Conservation (phyloP, 2,113 vertebrate species). For the Albula glossodonta region DNA sequence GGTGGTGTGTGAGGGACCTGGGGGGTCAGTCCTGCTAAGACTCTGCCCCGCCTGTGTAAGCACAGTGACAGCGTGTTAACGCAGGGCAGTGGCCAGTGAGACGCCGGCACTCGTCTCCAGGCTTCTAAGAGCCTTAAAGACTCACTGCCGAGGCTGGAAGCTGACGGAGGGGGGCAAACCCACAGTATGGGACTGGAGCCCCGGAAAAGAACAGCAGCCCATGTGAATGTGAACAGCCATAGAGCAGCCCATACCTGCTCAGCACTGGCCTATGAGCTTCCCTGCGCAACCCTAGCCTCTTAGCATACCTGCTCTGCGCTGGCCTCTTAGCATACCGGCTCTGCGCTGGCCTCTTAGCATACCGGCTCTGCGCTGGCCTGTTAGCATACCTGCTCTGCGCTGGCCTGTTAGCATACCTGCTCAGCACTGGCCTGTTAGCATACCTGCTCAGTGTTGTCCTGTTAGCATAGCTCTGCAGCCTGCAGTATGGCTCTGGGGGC, state of each 20-base stretch:
- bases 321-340: no score
- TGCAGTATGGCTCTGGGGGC: no score
- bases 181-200: not conserved
- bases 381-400: no score
- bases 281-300: no score
- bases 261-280: no score
- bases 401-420: no score
- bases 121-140: conserved; percentile 21
- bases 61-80: conserved; percentile 6
- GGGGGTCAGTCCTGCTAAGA: conserved; percentile 3
- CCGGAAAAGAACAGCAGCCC: not conserved
- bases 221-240: not conserved
- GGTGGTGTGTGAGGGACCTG: not conserved
- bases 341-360: no score
- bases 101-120: not conserved
- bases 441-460: no score
- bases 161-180: not conserved
- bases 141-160: not conserved
- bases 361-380: no score
- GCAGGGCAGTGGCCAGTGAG: not conserved
- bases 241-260: not conserved
- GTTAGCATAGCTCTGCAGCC: no score
- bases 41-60: conserved; percentile 8
- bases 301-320: no score
- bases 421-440: no score